These are phyloP conservation scores for Bufotes viridis DNA, from an alignment of 2,797 vertebrate genomes.

Conservation along the genomic window DNA sequence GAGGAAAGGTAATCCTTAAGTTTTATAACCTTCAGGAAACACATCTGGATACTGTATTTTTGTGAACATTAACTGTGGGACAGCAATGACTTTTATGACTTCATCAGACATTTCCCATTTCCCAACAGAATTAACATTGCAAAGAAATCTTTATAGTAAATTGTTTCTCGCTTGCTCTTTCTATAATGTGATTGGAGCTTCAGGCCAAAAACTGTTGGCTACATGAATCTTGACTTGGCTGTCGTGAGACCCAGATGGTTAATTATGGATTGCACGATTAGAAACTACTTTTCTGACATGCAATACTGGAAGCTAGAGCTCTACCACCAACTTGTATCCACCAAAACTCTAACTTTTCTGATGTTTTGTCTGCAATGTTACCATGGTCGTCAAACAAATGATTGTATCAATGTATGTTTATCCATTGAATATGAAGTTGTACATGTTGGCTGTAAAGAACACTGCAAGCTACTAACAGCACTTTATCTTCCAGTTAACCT, in stretches of 20 bases:
- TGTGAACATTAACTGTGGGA: slow-evolving; percentile 23
- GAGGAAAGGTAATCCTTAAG: slow-evolving; percentile 44
- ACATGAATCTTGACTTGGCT: slow-evolving; percentile 41
- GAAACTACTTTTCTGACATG: slow-evolving; percentile 42
- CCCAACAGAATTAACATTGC: slow-evolving; percentile 44
- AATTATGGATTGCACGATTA: slow-evolving; percentile 58
- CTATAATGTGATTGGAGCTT: slow-evolving; percentile 23
- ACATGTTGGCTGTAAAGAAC: slow-evolving; percentile 79
- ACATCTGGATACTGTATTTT: slow-evolving; percentile 57
- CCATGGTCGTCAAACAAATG: slow-evolving; percentile 1
- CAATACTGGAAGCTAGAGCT: slow-evolving; percentile 1
- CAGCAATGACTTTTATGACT: slow-evolving; percentile 52
- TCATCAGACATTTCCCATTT: slow-evolving; percentile 48
- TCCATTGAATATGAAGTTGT: slow-evolving; percentile 80
- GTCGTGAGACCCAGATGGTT: slow-evolving; percentile 58
- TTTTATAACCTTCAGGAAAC: slow-evolving; percentile 42
- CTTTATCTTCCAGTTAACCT: not conserved
- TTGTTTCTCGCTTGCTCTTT: slow-evolving; percentile 46
- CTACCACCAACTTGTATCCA: slow-evolving; percentile 29
- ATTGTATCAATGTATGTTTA: slow-evolving; percentile 61
- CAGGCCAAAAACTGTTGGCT: slow-evolving; percentile 57
- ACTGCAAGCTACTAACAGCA: not conserved
- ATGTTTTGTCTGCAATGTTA: slow-evolving; percentile 3
- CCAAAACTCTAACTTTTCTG: slow-evolving; percentile 33
- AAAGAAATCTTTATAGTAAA: slow-evolving; percentile 49